Evolutionary conservation across 2,888 invertebrate species (phyloP).

Genomic region (Palloptera scutellata): DNA sequence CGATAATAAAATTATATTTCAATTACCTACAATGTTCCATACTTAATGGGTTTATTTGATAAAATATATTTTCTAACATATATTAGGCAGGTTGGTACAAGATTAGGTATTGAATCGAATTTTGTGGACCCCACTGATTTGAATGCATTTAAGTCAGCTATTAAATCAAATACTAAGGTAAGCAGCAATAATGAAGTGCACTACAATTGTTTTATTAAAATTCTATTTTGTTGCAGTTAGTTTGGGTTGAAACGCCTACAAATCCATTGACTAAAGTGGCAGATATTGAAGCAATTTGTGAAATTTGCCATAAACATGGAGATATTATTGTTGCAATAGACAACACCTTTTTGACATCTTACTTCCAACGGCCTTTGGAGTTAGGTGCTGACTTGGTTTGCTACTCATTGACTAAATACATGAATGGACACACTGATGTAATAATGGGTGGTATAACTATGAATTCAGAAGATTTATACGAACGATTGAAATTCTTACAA

Average conservation of each 20-base stretch:
- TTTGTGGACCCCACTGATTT: slow-evolving; percentile 81
- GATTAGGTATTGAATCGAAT: slow-evolving; percentile 76
- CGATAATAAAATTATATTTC: background rate
- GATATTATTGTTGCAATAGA: slow-evolving; percentile 81
- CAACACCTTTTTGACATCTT: slow-evolving; percentile 92
- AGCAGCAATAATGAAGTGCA: slow-evolving; percentile 24
- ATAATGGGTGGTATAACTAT: slow-evolving; percentile 92
- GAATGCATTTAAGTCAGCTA: slow-evolving; percentile 71
- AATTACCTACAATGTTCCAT: too few species aligned
- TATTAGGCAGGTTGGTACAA: slow-evolving; percentile 71
- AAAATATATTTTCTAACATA: background rate
- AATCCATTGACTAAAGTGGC: slow-evolving; percentile 92
- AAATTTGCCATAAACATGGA: slow-evolving; percentile 67
- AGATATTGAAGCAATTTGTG: slow-evolving; percentile 79
- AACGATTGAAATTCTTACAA: slow-evolving; percentile 83
- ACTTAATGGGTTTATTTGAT: too few species aligned
- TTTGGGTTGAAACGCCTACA: slow-evolving; percentile 97
- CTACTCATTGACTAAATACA: slow-evolving; percentile 96
- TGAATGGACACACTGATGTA: slow-evolving; percentile 98
- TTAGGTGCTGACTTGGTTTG: slow-evolving; percentile 90
- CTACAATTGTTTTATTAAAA: background rate
- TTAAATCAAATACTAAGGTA: slow-evolving; percentile 88
- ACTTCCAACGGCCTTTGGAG: slow-evolving; percentile 88
- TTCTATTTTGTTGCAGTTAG: slow-evolving; percentile 66
- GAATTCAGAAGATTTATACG: slow-evolving; percentile 75